These are phyloP conservation scores for Sycobia sp. DNA, from an alignment of 1,140 invertebrate genomes.

Conservation along the genomic window DNA sequence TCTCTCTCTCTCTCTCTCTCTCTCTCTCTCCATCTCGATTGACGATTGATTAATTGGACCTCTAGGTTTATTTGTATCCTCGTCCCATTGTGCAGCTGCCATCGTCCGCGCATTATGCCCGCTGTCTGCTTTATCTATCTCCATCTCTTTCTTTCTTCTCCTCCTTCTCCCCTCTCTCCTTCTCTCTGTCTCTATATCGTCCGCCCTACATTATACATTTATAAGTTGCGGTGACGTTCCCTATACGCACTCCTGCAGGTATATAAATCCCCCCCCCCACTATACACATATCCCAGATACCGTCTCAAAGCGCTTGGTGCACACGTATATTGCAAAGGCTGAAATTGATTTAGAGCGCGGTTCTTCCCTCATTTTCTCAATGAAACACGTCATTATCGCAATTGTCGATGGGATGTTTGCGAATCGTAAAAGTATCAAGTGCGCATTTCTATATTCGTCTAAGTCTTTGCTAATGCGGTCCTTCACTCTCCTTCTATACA, in stretches of 20 bases:
- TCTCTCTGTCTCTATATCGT: no score
- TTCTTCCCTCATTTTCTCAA: neutral
- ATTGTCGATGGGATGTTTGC: slow-evolving; percentile 31
- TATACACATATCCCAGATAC: neutral
- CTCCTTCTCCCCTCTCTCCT: no score
- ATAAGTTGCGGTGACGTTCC: slow-evolving; percentile 5
- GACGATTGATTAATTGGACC: slow-evolving; percentile 47
- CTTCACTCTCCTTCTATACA: no score
- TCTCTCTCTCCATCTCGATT: neutral
- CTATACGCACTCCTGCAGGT: neutral
- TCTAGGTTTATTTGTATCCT: slow-evolving; percentile 44
- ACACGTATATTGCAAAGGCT: neutral
- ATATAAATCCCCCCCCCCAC: neutral
- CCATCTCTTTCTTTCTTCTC: no score
- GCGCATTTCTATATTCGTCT: no score
- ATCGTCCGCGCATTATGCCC: slow-evolving; percentile 8
- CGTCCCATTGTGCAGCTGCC: slow-evolving; percentile 37
- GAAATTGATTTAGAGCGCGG: slow-evolving; percentile 11
- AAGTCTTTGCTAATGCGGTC: no score
- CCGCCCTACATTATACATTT: no score
- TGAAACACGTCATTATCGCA: slow-evolving; percentile 3
- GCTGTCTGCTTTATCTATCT: no score
- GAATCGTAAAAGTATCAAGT: slow-evolving; percentile 22
- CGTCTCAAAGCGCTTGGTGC: no score
- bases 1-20: slow-evolving; percentile 10